phyloP scores from a whole-genome alignment of 2,888 invertebrate species.

The Melanophora roralis region DNA sequence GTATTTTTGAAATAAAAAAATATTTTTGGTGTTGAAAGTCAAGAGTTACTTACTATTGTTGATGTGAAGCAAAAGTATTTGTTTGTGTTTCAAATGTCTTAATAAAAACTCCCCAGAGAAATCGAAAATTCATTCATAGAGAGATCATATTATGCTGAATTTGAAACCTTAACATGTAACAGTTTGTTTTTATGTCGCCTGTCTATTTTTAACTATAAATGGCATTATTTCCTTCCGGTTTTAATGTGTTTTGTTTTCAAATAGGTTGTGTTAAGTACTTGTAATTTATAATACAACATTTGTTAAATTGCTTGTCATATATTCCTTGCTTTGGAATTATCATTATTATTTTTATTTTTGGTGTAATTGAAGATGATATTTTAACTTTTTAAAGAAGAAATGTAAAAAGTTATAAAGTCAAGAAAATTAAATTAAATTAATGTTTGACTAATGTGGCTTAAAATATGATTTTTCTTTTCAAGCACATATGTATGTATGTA shows the following conservation, averaged over 20 bases:
- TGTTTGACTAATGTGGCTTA: no score
- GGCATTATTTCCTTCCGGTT: slow-evolving; percentile 52
- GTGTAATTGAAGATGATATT: no score
- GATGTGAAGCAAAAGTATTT: not conserved
- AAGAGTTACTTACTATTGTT: slow-evolving; percentile 46
- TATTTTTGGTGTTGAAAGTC: slow-evolving; percentile 54
- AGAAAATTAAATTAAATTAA: no score
- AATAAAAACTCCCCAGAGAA: slow-evolving; percentile 37
- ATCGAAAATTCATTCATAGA: not conserved
- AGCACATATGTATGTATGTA: no score
- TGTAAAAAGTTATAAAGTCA: no score
- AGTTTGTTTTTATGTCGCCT: not conserved
- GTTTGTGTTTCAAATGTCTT: not conserved
- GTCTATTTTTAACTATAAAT: slow-evolving; percentile 33
- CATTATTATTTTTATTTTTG: no score
- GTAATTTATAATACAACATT: slow-evolving; percentile 34
- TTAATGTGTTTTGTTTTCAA: not conserved
- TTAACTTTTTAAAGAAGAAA: no score
- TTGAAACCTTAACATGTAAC: slow-evolving; percentile 53
- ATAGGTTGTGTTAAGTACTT: not conserved
- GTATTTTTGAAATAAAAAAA: slow-evolving; percentile 31
- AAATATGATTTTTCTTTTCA: no score
- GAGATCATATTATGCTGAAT: slow-evolving; percentile 46
- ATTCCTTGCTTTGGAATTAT: no score
- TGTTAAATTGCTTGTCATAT: slow-evolving; percentile 28